A percentile compares a stretch with the other conserved stretches of the same genome.
Evolutionary conservation across 2,113 vertebrate genomes (phyloP).

Genomic region (Dascyllus trimaculatus): DNA sequence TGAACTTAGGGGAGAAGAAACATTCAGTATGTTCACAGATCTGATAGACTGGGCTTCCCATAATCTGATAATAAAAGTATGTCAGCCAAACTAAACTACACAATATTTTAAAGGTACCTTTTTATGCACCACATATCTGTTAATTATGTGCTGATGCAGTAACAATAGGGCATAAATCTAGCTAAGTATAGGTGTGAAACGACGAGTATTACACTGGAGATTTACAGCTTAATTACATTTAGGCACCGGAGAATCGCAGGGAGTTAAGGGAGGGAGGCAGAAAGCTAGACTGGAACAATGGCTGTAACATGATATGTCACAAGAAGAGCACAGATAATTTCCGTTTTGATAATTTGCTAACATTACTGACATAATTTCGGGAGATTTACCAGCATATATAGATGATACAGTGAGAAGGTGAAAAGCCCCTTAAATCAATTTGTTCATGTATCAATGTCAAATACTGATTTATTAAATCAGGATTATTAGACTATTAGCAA

Average conservation of each 20-base stretch:
- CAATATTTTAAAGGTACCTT: slow-evolving; percentile 63
- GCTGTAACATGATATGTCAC: slow-evolving; percentile 17
- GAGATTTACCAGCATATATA: not conserved
- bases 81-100: slow-evolving; percentile 22
- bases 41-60: slow-evolving; percentile 14
- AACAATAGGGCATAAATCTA: slow-evolving; percentile 62
- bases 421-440: too few relatives aligned
- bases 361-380: slow-evolving; percentile 15
- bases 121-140: slow-evolving; percentile 60
- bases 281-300: slow-evolving; percentile 46
- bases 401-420: not conserved
- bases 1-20: not conserved
- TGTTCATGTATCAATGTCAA: not conserved
- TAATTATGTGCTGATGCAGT: slow-evolving; percentile 71
- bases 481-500: too few relatives aligned
- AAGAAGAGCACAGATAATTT: slow-evolving; percentile 8
- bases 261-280: slow-evolving; percentile 45
- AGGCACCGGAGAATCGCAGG: slow-evolving; percentile 31
- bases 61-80: slow-evolving; percentile 59
- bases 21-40: slow-evolving; percentile 19
- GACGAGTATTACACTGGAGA: slow-evolving; percentile 63
- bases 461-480: not conserved
- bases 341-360: slow-evolving; percentile 6
- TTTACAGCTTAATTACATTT: slow-evolving; percentile 70
- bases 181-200: slow-evolving; percentile 72